These are phyloP conservation scores for Cheilosia vernalis DNA, from an alignment of 2,888 invertebrate species.

Conservation along the genomic window DNA sequence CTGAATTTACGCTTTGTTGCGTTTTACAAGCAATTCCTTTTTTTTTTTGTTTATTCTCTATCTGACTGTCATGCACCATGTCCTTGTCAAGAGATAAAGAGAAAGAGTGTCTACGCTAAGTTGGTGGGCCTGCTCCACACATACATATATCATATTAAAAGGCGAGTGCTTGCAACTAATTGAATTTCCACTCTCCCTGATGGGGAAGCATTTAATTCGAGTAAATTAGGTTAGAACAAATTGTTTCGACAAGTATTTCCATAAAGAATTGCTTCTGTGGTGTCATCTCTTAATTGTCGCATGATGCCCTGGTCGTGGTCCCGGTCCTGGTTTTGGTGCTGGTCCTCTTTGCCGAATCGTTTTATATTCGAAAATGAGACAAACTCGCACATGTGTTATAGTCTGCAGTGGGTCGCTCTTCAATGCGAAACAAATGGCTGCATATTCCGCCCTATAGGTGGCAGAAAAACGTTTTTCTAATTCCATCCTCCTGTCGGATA, in stretches of 20 bases:
- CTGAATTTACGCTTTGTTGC: conserved; percentile 14
- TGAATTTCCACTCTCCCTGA: not conserved
- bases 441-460: not conserved
- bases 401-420: not conserved
- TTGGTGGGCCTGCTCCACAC: not conserved
- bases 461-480: conserved; percentile 30
- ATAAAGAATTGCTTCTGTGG: conserved; percentile 19
- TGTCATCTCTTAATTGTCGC: conserved; percentile 45
- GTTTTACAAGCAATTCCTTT: not conserved
- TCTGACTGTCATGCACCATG: not conserved
- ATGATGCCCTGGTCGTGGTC: not conserved
- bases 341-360: not conserved
- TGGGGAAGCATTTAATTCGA: not conserved
- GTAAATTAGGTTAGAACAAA: conserved; percentile 19
- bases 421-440: not conserved
- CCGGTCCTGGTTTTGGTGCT: not conserved
- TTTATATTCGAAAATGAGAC: conserved; percentile 8
- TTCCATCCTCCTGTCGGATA: conserved; percentile 24
- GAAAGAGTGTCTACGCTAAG: not conserved
- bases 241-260: conserved; percentile 44
- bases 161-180: not conserved
- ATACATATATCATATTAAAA: not conserved
- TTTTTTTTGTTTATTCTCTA: not conserved
- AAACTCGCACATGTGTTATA: conserved; percentile 8
- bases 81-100: not conserved